phyloP scores from a whole-genome alignment of 2,888 invertebrate species.

The Dichetophora obliterata region DNA sequence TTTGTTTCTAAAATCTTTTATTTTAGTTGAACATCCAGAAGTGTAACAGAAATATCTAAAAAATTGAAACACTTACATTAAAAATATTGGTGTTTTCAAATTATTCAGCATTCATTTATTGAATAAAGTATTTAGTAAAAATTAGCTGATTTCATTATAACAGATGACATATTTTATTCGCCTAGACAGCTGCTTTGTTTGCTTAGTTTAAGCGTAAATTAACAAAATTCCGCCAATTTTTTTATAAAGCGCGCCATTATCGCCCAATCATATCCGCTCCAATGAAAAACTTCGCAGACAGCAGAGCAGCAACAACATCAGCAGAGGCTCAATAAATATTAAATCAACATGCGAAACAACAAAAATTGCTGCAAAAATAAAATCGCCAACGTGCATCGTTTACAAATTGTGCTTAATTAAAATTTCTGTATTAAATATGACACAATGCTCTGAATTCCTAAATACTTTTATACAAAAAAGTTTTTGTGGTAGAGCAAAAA shows the following conservation, averaged over 20 bases:
- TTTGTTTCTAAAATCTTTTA: too few species aligned
- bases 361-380: slow-evolving; percentile 33
- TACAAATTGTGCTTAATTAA: slow-evolving; percentile 70
- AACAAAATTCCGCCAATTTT: slow-evolving; percentile 12
- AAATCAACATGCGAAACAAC: neutral
- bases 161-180: too few species aligned
- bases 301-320: neutral
- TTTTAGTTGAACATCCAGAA: too few species aligned
- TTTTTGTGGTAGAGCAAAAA: neutral
- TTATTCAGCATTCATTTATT: too few species aligned
- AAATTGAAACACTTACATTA: too few species aligned
- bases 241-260: neutral
- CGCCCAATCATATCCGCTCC: neutral
- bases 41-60: too few species aligned
- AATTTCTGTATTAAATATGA: slow-evolving; percentile 71
- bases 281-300: neutral
- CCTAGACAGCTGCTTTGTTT: neutral
- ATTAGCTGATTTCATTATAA: too few species aligned
- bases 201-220: neutral
- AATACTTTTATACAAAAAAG: slow-evolving; percentile 48
- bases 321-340: neutral
- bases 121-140: too few species aligned
- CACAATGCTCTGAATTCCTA: slow-evolving; percentile 70
- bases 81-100: too few species aligned
- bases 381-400: slow-evolving; percentile 64